Evolutionary conservation across 2,888 invertebrate species (phyloP), one percentile per base, ranked within the genome.

Genomic region (Lucinisca nassula): DNA sequence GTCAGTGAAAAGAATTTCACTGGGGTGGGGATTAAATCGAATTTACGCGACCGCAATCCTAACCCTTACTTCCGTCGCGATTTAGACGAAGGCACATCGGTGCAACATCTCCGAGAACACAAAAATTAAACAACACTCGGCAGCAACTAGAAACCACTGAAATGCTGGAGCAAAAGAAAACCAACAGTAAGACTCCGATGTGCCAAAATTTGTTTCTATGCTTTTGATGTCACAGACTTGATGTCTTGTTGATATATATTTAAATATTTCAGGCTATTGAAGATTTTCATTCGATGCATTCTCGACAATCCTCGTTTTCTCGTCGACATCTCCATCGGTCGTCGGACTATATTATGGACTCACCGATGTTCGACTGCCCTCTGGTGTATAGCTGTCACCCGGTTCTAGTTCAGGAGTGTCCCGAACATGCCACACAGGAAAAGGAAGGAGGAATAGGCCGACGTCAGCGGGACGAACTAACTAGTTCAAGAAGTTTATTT

Each of bases 211-310:
- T n/a, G n/a, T n/a, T n/a, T n/a, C n/a, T n/a, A n/a, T n/a, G n/a
- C n/a, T n/a, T n/a, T n/a, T n/a, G n/a, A n/a, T n/a, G n/a, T n/a
- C n/a, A n/a, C n/a, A n/a, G n/a, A n/a, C n/a, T n/a, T n/a, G 14
- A 45, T 45, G 45, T 8, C 14, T 8, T 12, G 45, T 8, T 45
- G 45, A 45, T 45, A 45, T 45, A 45, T 14, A 14, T 45, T 45
- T 40, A 40, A 40, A 40, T 40, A 10, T 40, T 55, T 55, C 35
- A 67, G 67, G 67, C 67, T 12, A 67, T 67, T 3, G 67, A 67
- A 67, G 67, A 67, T 67, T 67, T 67, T 35, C 67, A 67, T 30
- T 67, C 67, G 35, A 30, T 35, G 35, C 67, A 67, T 67, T 67
- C 67, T 1, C 67, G 67, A 1, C 32, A 67, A 12, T 6, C 67